Evolutionary conservation across 1,140 invertebrate species (phyloP), one percentile per base, ranked within the genome.

Genomic region (Achatina immaculata): DNA sequence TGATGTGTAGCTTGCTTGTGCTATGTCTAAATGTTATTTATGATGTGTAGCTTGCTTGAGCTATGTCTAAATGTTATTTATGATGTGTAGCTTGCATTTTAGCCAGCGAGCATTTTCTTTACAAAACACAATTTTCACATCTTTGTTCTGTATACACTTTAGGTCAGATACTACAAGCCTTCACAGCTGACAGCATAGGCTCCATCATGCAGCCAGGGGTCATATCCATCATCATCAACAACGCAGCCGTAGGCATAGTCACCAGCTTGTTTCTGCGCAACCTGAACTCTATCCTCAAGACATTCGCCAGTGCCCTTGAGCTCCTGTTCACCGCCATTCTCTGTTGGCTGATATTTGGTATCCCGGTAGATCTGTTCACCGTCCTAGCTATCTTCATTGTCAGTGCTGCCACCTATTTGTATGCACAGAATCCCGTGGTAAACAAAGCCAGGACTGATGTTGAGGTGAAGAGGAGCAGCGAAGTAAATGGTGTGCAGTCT

Each of bases 221-320:
- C 0, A 88, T 97, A 36, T 89, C 95, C 21, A 96, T 98, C 28
- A 95, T 97, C 86, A 86, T 96, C 0, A 99, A 98, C 89, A 98
- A 96, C 92, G 95, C 96, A 0, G 94, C 95, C 0, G 95, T 97
- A 78, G 97, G 97, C 36, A 97, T 99, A 85, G 95, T 97, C 0
- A 98, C 97, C 0, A 97, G 96, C 90, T 95, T 98, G 88, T 98
- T 99, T 87, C 92, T 99, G 0, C 96, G 96, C 88, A 96, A 95
- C 82, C 93, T 99, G 78, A 99, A 99, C 91, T 98, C 97, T 11
- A 98, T 99, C 86, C 92, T 99, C 58, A 99, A 99, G 92, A 98
- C 96, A 14, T 99, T 98, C 92, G 97, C 97, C 0, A 96, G 96
- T 92, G 97, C 97, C 42, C 92, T 99, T 83, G 97, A 99, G 91